Evolutionary conservation across 2,113 vertebrate species (phyloP), one percentile per base, ranked within the genome.

Genomic region (Aptenodytes forsteri): DNA sequence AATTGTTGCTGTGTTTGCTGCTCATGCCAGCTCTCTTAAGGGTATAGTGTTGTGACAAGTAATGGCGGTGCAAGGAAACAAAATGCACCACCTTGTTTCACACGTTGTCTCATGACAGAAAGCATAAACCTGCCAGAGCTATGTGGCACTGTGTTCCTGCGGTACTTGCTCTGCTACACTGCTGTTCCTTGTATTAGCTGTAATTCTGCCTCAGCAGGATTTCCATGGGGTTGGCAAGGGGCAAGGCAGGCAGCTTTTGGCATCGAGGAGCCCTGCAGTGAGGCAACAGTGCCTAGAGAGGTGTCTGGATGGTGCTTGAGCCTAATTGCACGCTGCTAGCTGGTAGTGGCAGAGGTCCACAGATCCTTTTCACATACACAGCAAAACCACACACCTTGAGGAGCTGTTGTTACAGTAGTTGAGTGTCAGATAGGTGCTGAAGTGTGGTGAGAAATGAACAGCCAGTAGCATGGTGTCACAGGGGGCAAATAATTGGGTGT

Each of bases 21-120:
- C 11, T 87, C 25, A 78, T 18, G 1, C 4, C 22, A 11, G 38
- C 15, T 50, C 6, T 61, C 40, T 62, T 40, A 27, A 34, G 58
- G 18, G 10, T n/a, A 26, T 22, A 26, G 55, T 16, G 13, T n/a
- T 72, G 49, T 7, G 34, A 46, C 20, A 73, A 55, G 7, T 40
- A 5, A 26, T 42, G 25, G 26, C 0, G 0, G 32, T 36, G 38
- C 4, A 4, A 85, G 23, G 29, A 66, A 70, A 54, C 7, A 5
- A 80, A 71, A n/a, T 11, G 5, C 16, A 65, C 32, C 10, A 55
- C 40, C 18, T 65, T 61, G 1, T 80, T 95, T 72, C 13, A 29
- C 3, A 2, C 3, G 2, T 21, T 85, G 20, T 44, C 16, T 87
- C 2, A 1, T 64, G 56, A 64, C 44, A 86, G 26, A 83, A 67